Evolutionary conservation across 2,888 invertebrate species (phyloP), one percentile per base, ranked within the genome.

Genomic region (Eupithecia inturbata): DNA sequence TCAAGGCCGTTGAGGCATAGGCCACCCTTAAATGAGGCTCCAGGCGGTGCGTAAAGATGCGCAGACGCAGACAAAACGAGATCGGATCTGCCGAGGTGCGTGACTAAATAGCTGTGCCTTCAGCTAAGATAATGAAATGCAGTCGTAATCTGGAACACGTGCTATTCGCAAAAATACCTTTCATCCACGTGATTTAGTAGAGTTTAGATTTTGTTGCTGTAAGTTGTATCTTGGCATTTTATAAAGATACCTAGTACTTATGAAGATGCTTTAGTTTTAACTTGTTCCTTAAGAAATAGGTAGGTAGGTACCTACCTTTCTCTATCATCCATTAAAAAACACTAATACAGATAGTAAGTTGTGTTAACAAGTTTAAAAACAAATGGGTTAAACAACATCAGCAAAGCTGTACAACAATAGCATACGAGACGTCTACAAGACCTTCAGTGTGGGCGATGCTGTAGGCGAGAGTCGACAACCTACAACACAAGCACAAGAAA

Each of bases 61-160:
- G 73, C 73, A n/a, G 77, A 68, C 75, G 71, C 76, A 71, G 79
- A 73, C 78, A 63, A 70, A 70, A 75, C 80, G 77, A 75, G 78
- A 60, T 53, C 60, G 63, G 49, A 67, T 45, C 33, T 57, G 73
- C 75, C 73, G 49, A 75, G 49, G 73, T 68, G 74, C 77, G 64
- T 74, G 71, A 70, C 74, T 69, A 69, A 76, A 76, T 66, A 73
- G 73, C 64, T 53, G 72, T 33, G 71, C 67, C 67, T 69, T 41
- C 57, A 68, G 64, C 67, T 49, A 53, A 41, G 39, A 28, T 70
- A 63, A 63, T 22, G 6, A 67, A n/a, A 28, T 66, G 10, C 31
- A 6, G 41, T 64, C 19, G 31, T 64, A 39, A 76, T 73, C 39
- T 14, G 66, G 73, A 73, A 73, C 75, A 76, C 66, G 66, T 73